Base-by-base conservation (phyloP, 1,140 invertebrate species). In the Liolophura sinensis region DNA sequence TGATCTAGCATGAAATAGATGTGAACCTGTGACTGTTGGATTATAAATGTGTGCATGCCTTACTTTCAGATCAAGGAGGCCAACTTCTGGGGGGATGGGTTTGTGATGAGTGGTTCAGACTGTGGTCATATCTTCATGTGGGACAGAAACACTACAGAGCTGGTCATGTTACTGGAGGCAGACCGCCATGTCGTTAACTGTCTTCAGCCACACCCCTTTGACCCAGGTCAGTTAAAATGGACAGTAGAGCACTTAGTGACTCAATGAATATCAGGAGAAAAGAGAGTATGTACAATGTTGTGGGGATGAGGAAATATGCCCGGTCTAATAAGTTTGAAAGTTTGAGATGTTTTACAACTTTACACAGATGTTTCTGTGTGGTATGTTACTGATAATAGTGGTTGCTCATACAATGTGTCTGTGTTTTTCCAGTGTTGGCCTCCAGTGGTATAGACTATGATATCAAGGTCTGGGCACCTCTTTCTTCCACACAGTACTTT, bases 391-490 rank as follows among this genome's bases (percentile, higher is more conserved):
- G 31, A 40, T 40, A 40, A 5, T 3, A 40, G 3, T 40, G 9
- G 3, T 40, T 40, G 9, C 9, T 40, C 31, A 40, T 40, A 40
- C 31, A 54, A 4, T 54, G 3, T 3, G 3, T 3, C 3, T 54
- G 24, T 54, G 3, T 20, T 61, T 69, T 74, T 80, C 60, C 66
- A 62, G 88, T 94, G 71, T 78, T 96, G 7, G 93, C 93, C 0
- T 92, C 93, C 11, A 94, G 93, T 68, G 94, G 94, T 12, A 95
- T 96, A 65, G 94, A 96, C 80, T 93, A 95, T 82, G 92, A 95
- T 78, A 88, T 95, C 12, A 96, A 96, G 83, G 80, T 96, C 0
- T 95, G 93, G 92, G 87, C 90, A 4, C 93, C 93, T 0, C 61
- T 76, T 11, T 68, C 72, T n/a, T 71, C 75, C 52, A 62, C 89